phyloP scores from a whole-genome alignment of 1,140 invertebrate species.

The Hesperophylax magnus region DNA sequence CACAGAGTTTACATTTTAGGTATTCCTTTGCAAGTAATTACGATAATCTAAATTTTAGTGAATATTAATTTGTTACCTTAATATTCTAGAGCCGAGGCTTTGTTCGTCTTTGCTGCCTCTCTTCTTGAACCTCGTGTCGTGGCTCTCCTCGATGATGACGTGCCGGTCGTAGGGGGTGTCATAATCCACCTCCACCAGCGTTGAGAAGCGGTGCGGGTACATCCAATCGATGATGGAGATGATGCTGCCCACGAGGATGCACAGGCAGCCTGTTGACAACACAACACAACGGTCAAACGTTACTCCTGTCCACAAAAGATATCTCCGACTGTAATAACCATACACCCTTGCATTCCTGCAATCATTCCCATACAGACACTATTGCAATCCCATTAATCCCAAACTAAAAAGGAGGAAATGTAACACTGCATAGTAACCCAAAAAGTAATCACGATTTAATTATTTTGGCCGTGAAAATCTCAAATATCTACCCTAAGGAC shows the following conservation, averaged over 20 bases:
- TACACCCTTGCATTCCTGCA: no score
- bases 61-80: constrained; percentile 64
- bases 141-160: constrained; percentile 91
- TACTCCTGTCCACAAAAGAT: not conserved
- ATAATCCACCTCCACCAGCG: constrained; percentile 93
- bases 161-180: constrained; percentile 94
- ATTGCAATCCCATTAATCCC: no score
- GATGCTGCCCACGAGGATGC: constrained; percentile 80
- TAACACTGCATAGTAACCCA: no score
- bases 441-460: no score
- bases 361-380: no score
- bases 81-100: constrained; percentile 73
- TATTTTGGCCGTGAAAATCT: no score
- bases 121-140: constrained; percentile 80
- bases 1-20: no score
- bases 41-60: no score
- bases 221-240: constrained; percentile 88
- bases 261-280: constrained; percentile 76
- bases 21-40: no score
- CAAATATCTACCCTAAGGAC: no score
- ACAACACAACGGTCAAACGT: constrained; percentile 57
- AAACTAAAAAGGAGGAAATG: no score
- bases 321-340: no score
- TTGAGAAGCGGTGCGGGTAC: constrained; percentile 93
- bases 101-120: constrained; percentile 76